phyloP scores from a whole-genome alignment of 2,113 vertebrate species.

The Pheucticus melanocephalus region DNA sequence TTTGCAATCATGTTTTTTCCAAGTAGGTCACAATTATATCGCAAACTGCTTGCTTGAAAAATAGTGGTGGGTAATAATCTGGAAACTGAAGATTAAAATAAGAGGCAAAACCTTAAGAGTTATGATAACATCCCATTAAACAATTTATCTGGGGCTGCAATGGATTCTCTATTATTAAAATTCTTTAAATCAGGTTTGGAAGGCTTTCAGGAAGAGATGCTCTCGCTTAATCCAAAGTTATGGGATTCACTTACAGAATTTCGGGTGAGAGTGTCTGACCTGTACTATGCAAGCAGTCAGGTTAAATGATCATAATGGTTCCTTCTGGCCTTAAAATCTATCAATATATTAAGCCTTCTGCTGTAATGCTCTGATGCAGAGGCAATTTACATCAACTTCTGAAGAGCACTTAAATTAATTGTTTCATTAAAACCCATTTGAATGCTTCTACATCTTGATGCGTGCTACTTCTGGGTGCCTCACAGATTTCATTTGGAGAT shows the following conservation, averaged over 20 bases:
- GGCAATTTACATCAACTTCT: constrained; percentile 42
- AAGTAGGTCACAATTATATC: neutral
- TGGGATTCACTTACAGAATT: constrained; percentile 20
- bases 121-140: neutral
- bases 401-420: constrained; percentile 54
- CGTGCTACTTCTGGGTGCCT: neutral
- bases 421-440: constrained; percentile 51
- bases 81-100: neutral
- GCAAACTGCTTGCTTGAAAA: neutral
- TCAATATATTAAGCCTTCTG: neutral
- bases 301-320: constrained; percentile 14
- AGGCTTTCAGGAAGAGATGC: neutral
- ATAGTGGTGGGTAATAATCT: neutral
- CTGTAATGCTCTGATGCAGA: constrained; percentile 10
- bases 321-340: constrained; percentile 37
- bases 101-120: neutral
- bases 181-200: neutral
- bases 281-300: neutral
- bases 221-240: constrained; percentile 8
- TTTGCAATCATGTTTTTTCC: neutral
- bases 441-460: constrained; percentile 39
- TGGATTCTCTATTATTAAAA: neutral
- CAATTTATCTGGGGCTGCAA: neutral
- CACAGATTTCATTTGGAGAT: neutral
- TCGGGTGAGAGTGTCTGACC: constrained; percentile 9